Evolutionary conservation across 2,888 invertebrate species (phyloP).

Genomic region (Argyresthia albistria): DNA sequence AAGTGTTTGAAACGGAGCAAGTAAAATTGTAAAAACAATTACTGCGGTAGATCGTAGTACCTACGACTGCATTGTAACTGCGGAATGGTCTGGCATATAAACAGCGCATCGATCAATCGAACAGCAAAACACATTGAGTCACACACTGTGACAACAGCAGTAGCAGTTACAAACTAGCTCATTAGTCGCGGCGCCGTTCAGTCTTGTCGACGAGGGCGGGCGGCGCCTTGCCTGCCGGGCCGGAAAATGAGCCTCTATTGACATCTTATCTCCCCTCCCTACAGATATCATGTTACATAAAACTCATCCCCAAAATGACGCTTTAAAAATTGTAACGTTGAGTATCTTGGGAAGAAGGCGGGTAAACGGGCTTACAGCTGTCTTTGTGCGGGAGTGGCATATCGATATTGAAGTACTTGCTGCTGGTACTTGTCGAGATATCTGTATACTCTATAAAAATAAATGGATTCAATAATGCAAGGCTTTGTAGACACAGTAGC

Average conservation of each 20-base stretch:
- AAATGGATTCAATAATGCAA: too few relatives aligned
- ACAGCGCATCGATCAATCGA: too few relatives aligned
- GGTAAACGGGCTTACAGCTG: too few relatives aligned
- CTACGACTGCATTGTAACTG: too few relatives aligned
- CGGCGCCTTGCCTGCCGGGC: neutral
- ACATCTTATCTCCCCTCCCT: neutral
- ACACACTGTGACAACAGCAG: neutral
- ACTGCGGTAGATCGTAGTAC: too few relatives aligned
- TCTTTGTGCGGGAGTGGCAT: too few relatives aligned
- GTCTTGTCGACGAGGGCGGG: constrained; percentile 22
- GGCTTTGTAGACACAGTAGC: too few relatives aligned
- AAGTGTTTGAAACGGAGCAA: too few relatives aligned
- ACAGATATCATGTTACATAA: neutral
- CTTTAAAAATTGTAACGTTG: neutral
- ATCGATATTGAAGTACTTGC: neutral
- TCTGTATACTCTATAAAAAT: neutral
- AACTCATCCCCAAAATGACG: neutral
- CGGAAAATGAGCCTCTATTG: constrained; percentile 1
- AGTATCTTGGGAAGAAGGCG: too few relatives aligned
- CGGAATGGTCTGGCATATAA: too few relatives aligned
- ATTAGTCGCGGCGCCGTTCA: constrained; percentile 34
- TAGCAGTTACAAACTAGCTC: constrained; percentile 8
- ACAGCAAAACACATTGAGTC: too few relatives aligned
- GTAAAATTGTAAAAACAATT: too few relatives aligned
- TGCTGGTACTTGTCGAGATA: neutral